Percentiles rank a stretch among this genome's conserved stretches.
These are phyloP conservation scores for Pithys albifrons DNA, from an alignment of 2,113 vertebrate species.

Conservation along the genomic window DNA sequence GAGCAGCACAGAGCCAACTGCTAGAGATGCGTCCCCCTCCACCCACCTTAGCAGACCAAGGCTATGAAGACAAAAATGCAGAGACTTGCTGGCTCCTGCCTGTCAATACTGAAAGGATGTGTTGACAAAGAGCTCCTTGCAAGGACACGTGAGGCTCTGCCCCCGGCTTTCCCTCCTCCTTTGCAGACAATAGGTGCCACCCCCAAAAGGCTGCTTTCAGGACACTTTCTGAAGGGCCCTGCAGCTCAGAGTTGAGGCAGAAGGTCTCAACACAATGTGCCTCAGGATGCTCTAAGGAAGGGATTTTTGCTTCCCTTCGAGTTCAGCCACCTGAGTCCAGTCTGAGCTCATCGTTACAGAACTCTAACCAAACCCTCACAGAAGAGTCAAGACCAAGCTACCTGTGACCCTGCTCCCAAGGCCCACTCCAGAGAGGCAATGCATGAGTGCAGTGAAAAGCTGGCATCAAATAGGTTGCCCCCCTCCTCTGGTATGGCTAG, in stretches of 20 bases:
- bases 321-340: not conserved
- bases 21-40: slow-evolving; percentile 17
- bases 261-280: not conserved
- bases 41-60: slow-evolving; percentile 56
- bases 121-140: slow-evolving; percentile 47
- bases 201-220: not conserved
- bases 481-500: not conserved
- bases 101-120: not conserved
- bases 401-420: not conserved
- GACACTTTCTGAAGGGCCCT: not conserved
- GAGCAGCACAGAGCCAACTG: slow-evolving; percentile 44
- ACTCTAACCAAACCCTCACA: not conserved
- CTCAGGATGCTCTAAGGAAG: not conserved
- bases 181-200: not conserved
- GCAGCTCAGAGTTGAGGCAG: not conserved
- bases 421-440: not conserved
- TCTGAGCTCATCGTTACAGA: not conserved
- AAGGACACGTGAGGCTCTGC: slow-evolving; percentile 49
- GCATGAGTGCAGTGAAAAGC: fast-evolving
- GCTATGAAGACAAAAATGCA: slow-evolving; percentile 39
- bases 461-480: not conserved
- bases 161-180: not conserved
- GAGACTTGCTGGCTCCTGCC: not conserved
- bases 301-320: not conserved
- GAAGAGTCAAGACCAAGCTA: not conserved